Evolutionary conservation across 2,113 vertebrate genomes (phyloP).

Genomic region (Thunnus maccoyii): DNA sequence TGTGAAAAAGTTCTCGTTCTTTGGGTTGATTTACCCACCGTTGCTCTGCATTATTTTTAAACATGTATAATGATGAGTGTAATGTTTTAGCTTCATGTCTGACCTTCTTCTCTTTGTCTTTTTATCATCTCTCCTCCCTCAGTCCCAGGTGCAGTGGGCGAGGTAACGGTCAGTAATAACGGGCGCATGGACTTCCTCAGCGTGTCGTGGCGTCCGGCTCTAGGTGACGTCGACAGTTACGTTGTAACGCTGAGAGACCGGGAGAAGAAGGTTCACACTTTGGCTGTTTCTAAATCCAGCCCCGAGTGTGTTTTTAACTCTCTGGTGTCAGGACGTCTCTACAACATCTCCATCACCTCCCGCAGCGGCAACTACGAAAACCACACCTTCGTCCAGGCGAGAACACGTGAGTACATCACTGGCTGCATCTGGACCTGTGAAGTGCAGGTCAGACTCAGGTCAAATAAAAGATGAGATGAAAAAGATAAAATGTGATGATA

Average conservation of each 20-base stretch:
- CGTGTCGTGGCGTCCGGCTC: constrained; percentile 92
- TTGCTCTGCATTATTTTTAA: too few relatives aligned
- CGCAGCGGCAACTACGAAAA: constrained; percentile 91
- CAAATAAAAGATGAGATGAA: too few relatives aligned
- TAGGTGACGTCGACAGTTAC: constrained; percentile 92
- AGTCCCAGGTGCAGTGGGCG: constrained; percentile 93
- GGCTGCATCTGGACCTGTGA: too few relatives aligned
- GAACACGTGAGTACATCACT: constrained; percentile 88
- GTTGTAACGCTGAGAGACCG: constrained; percentile 88
- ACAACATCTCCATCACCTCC: constrained; percentile 90
- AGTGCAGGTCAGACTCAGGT: too few relatives aligned
- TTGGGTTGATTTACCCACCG: too few relatives aligned
- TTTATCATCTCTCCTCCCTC: constrained; percentile 4
- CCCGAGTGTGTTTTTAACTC: constrained; percentile 92
- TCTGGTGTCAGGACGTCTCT: constrained; percentile 92
- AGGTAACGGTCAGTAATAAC: constrained; percentile 93
- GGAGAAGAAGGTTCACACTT: constrained; percentile 84
- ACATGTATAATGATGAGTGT: too few relatives aligned
- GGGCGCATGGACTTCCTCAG: constrained; percentile 93
- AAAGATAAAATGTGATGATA: too few relatives aligned
- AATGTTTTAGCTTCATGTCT: neutral
- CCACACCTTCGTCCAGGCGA: constrained; percentile 88
- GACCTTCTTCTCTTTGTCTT: neutral
- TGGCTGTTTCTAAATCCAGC: constrained; percentile 86
- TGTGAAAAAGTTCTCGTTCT: too few relatives aligned